Evolutionary conservation across 1,140 invertebrate genomes (phyloP).

Genomic region (Hylaeus volcanicus): DNA sequence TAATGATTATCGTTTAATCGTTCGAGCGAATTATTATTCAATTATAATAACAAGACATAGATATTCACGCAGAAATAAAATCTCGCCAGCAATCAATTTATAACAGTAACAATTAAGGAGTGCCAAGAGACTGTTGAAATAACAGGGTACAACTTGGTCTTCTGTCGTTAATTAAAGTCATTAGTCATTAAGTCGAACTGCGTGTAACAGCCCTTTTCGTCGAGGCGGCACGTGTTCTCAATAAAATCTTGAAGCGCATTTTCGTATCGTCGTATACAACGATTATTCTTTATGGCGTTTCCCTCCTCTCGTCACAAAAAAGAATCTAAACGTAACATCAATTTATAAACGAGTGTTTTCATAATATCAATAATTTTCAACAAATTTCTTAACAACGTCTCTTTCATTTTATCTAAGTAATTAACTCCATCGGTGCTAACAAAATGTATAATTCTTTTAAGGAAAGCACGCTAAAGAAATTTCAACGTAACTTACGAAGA

Average conservation of each 20-base stretch:
- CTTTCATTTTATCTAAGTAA: background rate
- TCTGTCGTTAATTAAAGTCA: background rate
- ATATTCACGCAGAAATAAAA: constrained; percentile 44
- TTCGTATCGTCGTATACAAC: background rate
- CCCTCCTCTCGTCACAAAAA: background rate
- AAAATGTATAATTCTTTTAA: background rate
- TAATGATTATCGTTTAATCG: background rate
- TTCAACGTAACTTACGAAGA: constrained; percentile 17
- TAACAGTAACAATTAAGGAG: constrained; percentile 39
- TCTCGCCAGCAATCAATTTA: constrained; percentile 30
- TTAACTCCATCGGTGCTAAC: background rate
- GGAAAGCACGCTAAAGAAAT: constrained; percentile 13
- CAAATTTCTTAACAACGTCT: constrained; percentile 3
- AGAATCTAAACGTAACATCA: constrained; percentile 19
- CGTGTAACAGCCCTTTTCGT: constrained; percentile 2
- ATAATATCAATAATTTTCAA: constrained; percentile 9
- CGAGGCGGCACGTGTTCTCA: constrained; percentile 12
- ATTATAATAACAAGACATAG: constrained; percentile 35
- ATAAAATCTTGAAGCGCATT: constrained; percentile 5
- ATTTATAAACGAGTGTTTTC: too few relatives aligned
- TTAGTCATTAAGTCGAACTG: constrained; percentile 11
- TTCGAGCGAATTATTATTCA: constrained; percentile 30
- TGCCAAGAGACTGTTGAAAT: background rate
- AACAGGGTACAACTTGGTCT: constrained; percentile 22
- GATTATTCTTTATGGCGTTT: background rate